These are phyloP conservation scores for Amphilophus citrinellus DNA, from an alignment of 2,113 vertebrate species.

Conservation along the genomic window DNA sequence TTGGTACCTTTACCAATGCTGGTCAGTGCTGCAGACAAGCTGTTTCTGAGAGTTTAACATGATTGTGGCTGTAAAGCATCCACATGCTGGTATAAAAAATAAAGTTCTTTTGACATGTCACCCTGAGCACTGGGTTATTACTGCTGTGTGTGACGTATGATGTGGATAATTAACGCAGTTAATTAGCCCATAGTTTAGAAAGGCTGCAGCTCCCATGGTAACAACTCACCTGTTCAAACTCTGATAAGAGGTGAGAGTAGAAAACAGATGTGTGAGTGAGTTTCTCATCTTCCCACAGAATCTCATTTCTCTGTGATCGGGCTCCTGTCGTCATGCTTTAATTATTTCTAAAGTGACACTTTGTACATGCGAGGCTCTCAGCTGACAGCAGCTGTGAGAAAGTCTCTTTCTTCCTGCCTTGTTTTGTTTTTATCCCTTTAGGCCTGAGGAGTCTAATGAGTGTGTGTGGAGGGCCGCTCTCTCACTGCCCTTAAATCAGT, in stretches of 20 bases:
- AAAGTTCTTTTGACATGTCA: neutral
- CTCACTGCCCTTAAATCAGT: conserved; percentile 99
- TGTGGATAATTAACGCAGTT: neutral
- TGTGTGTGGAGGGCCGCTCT: conserved; percentile 92
- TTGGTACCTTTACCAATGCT: too few relatives aligned
- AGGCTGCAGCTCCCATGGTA: neutral
- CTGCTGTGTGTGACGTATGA: neutral
- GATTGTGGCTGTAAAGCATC: neutral
- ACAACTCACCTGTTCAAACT: neutral
- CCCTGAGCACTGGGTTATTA: neutral
- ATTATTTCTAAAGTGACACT: conserved; percentile 64
- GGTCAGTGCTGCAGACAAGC: too few relatives aligned
- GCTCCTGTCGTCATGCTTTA: conserved; percentile 37
- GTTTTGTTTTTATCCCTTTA: conserved; percentile 98
- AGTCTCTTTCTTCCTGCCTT: conserved; percentile 78
- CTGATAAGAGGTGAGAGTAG: neutral
- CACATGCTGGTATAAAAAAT: neutral
- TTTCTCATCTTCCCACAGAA: conserved; percentile 1
- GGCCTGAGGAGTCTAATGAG: conserved; percentile 99
- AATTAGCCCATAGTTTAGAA: neutral
- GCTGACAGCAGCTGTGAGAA: conserved; percentile 60
- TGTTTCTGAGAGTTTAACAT: too few relatives aligned
- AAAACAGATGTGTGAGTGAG: conserved; percentile 2
- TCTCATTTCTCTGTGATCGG: conserved; percentile 8
- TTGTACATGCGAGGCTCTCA: conserved; percentile 56